Evolutionary conservation across 2,888 invertebrate species (phyloP).

Genomic region (Odontocolon sp.): DNA sequence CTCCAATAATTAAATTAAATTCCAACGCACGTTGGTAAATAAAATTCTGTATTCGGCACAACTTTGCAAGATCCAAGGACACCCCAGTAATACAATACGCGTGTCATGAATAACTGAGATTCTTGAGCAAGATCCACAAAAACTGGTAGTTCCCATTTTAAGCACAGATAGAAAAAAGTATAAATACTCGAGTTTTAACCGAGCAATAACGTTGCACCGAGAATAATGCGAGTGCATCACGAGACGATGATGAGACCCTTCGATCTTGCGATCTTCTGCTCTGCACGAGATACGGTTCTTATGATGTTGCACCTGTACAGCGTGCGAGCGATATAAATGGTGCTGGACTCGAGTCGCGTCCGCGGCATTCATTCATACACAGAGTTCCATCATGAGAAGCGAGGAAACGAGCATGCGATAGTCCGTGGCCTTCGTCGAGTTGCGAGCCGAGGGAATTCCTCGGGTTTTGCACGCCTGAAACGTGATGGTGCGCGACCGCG

Average conservation of each 20-base stretch:
- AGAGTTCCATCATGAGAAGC: slow-evolving; percentile 6
- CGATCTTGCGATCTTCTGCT: no score
- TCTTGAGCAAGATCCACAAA: neutral
- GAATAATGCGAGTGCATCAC: neutral
- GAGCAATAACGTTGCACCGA: no score
- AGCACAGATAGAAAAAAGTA: neutral
- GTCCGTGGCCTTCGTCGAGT: slow-evolving; percentile 58
- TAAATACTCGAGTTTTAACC: neutral
- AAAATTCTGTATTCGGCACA: slow-evolving; percentile 1
- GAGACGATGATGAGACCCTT: neutral
- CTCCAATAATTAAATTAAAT: no score
- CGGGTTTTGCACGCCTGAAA: slow-evolving; percentile 61
- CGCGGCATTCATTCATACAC: slow-evolving; percentile 62
- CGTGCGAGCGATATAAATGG: slow-evolving; percentile 47
- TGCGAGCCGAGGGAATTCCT: slow-evolving; percentile 62
- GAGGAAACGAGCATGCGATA: slow-evolving; percentile 35
- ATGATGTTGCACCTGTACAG: slow-evolving; percentile 26
- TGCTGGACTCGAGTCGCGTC: slow-evolving; percentile 40
- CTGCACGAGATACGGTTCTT: slow-evolving; percentile 59
- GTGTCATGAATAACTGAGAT: neutral
- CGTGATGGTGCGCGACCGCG: slow-evolving; percentile 43
- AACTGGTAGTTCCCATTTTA: neutral
- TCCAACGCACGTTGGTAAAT: slow-evolving; percentile 4
- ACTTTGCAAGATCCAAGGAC: slow-evolving; percentile 1
- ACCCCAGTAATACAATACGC: neutral